Conservation (phyloP, 2,888 invertebrate genomes). For the Matsumyia berberina region DNA sequence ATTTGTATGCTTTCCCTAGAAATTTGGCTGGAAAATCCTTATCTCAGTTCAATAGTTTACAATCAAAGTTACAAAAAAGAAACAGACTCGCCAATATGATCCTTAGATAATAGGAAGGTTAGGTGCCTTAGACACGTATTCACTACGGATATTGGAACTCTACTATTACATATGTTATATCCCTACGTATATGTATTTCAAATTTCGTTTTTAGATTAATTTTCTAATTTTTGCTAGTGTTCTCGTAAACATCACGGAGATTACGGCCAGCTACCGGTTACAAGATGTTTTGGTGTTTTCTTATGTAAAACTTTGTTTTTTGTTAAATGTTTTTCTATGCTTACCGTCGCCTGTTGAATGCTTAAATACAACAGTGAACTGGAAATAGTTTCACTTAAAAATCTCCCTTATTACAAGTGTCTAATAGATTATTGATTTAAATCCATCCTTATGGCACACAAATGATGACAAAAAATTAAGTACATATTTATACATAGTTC, state of each 20-base stretch:
- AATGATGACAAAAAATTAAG: slow-evolving; percentile 32
- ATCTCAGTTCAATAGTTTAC: too few relatives aligned
- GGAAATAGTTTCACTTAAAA: slow-evolving; percentile 23
- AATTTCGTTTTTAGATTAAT: slow-evolving; percentile 8
- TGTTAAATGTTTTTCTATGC: slow-evolving; percentile 9
- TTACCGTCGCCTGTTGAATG: slow-evolving; percentile 50
- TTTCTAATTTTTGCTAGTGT: slow-evolving; percentile 23
- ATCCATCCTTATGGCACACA: slow-evolving; percentile 59
- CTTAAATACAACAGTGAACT: slow-evolving; percentile 28
- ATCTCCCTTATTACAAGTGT: slow-evolving; percentile 19
- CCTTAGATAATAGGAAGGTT: neutral
- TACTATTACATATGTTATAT: slow-evolving; percentile 48
- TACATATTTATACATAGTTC: slow-evolving; percentile 6
- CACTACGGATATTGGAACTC: slow-evolving; percentile 51
- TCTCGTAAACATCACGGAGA: slow-evolving; percentile 31
- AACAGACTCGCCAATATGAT: neutral
- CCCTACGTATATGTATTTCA: slow-evolving; percentile 9
- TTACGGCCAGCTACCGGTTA: slow-evolving; percentile 24
- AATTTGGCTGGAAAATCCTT: too few relatives aligned
- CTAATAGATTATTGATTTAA: slow-evolving; percentile 52
- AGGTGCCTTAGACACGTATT: slow-evolving; percentile 35
- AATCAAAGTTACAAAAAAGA: too few relatives aligned
- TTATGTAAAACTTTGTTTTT: slow-evolving; percentile 7
- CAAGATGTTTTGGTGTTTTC: slow-evolving; percentile 15
- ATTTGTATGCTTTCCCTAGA: too few relatives aligned